Evolutionary conservation across 2,888 invertebrate species (phyloP).

Genomic region (Eupithecia exiguata): DNA sequence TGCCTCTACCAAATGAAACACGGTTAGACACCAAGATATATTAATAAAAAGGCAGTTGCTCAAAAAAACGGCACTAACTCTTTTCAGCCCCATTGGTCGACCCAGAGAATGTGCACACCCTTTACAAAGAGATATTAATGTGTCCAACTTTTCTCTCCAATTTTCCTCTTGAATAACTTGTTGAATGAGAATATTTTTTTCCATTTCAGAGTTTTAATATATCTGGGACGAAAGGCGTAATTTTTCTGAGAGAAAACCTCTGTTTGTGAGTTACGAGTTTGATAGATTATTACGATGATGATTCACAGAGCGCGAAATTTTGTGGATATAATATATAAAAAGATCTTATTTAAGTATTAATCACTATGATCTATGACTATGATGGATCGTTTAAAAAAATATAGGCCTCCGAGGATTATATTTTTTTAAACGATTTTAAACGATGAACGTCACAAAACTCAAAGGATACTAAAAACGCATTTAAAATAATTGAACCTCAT

Average conservation of each 20-base stretch:
- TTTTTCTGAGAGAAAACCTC: constrained; percentile 27
- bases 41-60: constrained; percentile 49
- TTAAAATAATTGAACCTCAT: constrained; percentile 17
- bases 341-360: too few species aligned
- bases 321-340: neutral
- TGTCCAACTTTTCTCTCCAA: constrained; percentile 41
- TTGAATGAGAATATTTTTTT: constrained; percentile 43
- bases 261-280: constrained; percentile 21
- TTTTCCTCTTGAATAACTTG: constrained; percentile 45
- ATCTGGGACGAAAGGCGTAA: constrained; percentile 27
- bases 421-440: too few species aligned
- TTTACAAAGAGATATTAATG: constrained; percentile 41
- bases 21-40: constrained; percentile 50
- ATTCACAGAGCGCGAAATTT: neutral
- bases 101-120: constrained; percentile 36
- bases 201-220: constrained; percentile 37
- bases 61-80: constrained; percentile 37
- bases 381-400: too few species aligned
- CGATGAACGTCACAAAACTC: neutral
- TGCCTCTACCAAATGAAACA: constrained; percentile 62
- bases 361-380: too few species aligned
- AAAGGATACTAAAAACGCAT: neutral
- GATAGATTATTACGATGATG: constrained; percentile 8
- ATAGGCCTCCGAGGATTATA: too few species aligned
- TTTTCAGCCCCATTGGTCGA: constrained; percentile 34